Evolutionary conservation across 2,888 invertebrate species (phyloP), one percentile per base, ranked within the genome.

Genomic region (Incurvaria masculella): DNA sequence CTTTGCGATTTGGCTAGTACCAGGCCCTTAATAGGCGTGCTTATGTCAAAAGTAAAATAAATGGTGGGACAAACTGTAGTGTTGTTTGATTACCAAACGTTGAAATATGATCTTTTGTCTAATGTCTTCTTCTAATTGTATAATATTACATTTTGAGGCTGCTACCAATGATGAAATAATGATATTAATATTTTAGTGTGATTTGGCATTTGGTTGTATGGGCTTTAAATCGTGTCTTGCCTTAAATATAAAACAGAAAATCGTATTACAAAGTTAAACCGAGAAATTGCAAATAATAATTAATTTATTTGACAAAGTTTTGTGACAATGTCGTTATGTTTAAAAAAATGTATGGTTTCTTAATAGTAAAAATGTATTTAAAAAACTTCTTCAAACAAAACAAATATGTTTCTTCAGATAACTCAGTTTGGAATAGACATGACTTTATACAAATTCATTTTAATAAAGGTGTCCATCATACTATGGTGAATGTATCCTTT

Each of bases 391-490:
- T 44, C 49, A 51, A 55, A 49, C 26, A 48, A 42, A 49, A 49
- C 47, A 48, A 51, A 47, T 23, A 26, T 17, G 39, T 6, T 14
- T 27, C 43, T 39, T 27, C 23, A 41, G 42, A 21, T 33, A 21
- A 43, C 19, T 21, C 38, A 16, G 8, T 40, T 23, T 19, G 14
- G 17, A 6, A 8, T 26, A 14, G 43, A 52, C 48, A 47, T 56
- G 56, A 51, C 47, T 42, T 52, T 54, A 55, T 45, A 51, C 52
- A 42, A 21, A 45, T 33, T 21, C 26, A 18, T 42, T 23, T 45
- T 21, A 16, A 11, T 14, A 38, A 11, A 19, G 19, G 5, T n/a
- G 21, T 4, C 39, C 39, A 17, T 8, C n/a, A 4, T 17, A 17
- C 18, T 19, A 20, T 11, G 21, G 3, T 42, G 11, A 17, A 42